Evolutionary conservation across 1,140 invertebrate genomes (phyloP).

Genomic region (Ostrea edulis): DNA sequence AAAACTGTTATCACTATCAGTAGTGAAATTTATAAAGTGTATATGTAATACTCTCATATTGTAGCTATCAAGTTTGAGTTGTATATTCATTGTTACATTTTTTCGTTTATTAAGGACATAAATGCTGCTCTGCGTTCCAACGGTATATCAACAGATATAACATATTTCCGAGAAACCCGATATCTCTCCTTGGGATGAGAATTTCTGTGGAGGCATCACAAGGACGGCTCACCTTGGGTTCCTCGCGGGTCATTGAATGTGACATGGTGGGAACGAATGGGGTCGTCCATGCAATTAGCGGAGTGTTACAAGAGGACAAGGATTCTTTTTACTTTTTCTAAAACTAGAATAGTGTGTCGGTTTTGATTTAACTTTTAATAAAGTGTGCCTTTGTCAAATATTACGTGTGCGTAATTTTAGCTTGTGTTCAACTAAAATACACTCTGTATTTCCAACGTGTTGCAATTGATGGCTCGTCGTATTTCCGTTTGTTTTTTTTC

Average conservation of each 20-base stretch:
- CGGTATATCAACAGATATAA: neutral
- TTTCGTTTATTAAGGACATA: neutral
- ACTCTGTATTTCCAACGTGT: no score
- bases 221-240: conserved; percentile 45
- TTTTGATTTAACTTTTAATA: no score
- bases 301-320: conserved; percentile 71
- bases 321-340: neutral
- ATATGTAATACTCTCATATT: no score
- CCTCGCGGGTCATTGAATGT: conserved; percentile 60
- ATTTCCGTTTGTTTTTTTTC: no score
- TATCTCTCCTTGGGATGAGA: neutral
- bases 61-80: no score
- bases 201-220: neutral
- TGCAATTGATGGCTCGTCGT: no score
- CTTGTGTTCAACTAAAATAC: no score
- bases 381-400: no score
- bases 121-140: neutral
- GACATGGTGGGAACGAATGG: conserved; percentile 82
- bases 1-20: no score
- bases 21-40: no score
- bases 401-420: no score
- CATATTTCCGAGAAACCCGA: neutral
- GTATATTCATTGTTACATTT: neutral
- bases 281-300: conserved; percentile 81
- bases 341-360: no score